Evolutionary conservation across 2,113 vertebrate species (phyloP).

Genomic region (Chlamydotis undulata): DNA sequence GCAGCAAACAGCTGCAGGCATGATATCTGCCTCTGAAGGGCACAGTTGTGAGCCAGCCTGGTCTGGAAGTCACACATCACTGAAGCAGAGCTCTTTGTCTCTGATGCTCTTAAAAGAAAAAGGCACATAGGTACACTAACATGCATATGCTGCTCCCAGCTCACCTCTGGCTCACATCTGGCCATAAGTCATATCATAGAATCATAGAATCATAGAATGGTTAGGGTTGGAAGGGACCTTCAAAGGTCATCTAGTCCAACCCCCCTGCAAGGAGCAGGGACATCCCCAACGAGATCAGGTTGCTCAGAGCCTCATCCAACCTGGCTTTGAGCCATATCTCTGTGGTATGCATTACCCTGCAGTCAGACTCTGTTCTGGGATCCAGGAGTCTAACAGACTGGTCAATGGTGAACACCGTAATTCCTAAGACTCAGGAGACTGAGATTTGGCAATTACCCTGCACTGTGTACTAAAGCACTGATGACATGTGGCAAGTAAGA

Average conservation of each 20-base stretch:
- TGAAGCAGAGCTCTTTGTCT: not conserved
- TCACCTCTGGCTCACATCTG: not conserved
- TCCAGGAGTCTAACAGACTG: not conserved
- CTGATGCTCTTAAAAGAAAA: not conserved
- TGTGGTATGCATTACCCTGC: not conserved
- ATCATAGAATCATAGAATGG: too few relatives aligned
- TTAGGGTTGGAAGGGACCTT: too few relatives aligned
- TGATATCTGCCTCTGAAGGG: not conserved
- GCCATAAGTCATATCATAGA: not conserved
- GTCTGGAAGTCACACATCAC: not conserved
- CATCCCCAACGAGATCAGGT: too few relatives aligned
- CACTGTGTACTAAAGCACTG: not conserved
- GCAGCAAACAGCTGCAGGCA: not conserved
- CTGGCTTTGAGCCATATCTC: not conserved
- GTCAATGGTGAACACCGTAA: not conserved
- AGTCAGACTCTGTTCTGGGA: not conserved
- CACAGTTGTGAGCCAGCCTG: rapidly evolving
- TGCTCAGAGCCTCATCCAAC: too few relatives aligned
- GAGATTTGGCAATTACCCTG: not conserved
- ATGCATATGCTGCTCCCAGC: not conserved
- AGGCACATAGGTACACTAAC: not conserved
- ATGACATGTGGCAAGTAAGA: not conserved
- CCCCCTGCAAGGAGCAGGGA: too few relatives aligned
- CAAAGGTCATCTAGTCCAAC: too few relatives aligned
- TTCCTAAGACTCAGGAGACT: not conserved